phyloP scores from a whole-genome alignment of 2,888 invertebrate species.

The Scaptomyza parva region DNA sequence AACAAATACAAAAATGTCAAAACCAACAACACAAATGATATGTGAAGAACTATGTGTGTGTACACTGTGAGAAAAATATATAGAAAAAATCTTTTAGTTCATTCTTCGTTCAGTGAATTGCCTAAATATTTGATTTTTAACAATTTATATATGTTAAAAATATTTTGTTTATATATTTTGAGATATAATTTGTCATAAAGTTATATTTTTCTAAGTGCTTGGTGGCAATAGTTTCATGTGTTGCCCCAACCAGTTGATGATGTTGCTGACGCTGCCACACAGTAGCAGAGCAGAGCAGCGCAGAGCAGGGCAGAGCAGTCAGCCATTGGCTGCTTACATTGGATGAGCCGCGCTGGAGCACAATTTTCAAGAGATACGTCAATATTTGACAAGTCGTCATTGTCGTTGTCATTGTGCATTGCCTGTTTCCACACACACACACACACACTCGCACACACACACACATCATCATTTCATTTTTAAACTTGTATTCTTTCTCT shows the following conservation, averaged over 20 bases:
- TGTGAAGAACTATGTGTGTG: slow-evolving; percentile 40
- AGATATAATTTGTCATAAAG: too few relatives aligned
- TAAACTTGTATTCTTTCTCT: slow-evolving; percentile 16
- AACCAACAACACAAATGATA: slow-evolving; percentile 70
- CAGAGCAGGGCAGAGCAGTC: slow-evolving; percentile 17
- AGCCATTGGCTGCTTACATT: slow-evolving; percentile 77
- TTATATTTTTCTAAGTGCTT: slow-evolving; percentile 28
- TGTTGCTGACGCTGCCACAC: slow-evolving; percentile 75
- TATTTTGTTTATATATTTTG: too few relatives aligned
- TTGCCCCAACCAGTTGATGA: slow-evolving; percentile 80
- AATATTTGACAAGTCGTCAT: slow-evolving; percentile 82
- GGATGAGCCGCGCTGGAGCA: slow-evolving; percentile 80
- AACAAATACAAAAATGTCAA: slow-evolving; percentile 77
- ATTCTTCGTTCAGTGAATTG: too few relatives aligned
- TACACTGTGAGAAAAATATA: background rate
- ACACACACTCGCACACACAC: background rate
- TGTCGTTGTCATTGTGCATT: slow-evolving; percentile 68
- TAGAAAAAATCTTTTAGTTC: background rate
- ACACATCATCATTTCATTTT: slow-evolving; percentile 26
- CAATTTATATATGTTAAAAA: too few relatives aligned
- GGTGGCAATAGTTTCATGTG: slow-evolving; percentile 67
- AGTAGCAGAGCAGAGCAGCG: slow-evolving; percentile 6
- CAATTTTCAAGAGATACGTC: slow-evolving; percentile 82
- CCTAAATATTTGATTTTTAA: too few relatives aligned
- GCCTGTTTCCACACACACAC: slow-evolving; percentile 29